phyloP scores from a whole-genome alignment of 2,888 invertebrate species.

The Melipona bicolor region DNA sequence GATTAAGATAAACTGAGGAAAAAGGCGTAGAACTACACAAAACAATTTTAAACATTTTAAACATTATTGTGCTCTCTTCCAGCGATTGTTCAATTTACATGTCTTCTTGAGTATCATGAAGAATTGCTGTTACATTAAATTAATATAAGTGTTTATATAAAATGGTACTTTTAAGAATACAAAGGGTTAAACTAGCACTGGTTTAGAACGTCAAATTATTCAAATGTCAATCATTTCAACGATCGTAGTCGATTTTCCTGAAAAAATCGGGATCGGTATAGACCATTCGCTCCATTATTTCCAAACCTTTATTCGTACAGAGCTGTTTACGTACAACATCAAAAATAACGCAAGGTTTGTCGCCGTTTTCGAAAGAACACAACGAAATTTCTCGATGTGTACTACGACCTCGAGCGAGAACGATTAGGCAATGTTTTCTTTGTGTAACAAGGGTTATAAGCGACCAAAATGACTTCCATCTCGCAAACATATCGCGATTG shows the following conservation, averaged over 20 bases:
- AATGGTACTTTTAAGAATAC: no score
- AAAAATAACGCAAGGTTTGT: conserved; percentile 70
- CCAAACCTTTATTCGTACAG: conserved; percentile 74
- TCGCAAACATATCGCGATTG: neutral
- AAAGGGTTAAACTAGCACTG: neutral
- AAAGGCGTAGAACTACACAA: no score
- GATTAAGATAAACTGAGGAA: no score
- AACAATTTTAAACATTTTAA: no score
- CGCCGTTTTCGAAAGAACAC: conserved; percentile 67
- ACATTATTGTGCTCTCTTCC: no score
- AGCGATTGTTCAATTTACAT: no score
- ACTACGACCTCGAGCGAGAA: conserved; percentile 72
- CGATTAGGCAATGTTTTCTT: conserved; percentile 64
- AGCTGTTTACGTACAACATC: conserved; percentile 72
- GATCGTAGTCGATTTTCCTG: neutral
- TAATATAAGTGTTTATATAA: no score
- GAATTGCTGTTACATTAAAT: no score
- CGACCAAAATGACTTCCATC: conserved; percentile 2
- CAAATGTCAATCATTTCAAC: no score
- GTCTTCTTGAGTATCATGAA: no score
- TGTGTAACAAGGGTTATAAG: conserved; percentile 14
- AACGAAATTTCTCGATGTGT: conserved; percentile 64
- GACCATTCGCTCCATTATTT: conserved; percentile 43
- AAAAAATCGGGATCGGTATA: neutral
- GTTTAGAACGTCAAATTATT: neutral